A percentile compares a stretch with the other conserved stretches of the same genome.
These are phyloP conservation scores for Malthinus flaveolus DNA, from an alignment of 2,888 invertebrate genomes.

Conservation along the genomic window DNA sequence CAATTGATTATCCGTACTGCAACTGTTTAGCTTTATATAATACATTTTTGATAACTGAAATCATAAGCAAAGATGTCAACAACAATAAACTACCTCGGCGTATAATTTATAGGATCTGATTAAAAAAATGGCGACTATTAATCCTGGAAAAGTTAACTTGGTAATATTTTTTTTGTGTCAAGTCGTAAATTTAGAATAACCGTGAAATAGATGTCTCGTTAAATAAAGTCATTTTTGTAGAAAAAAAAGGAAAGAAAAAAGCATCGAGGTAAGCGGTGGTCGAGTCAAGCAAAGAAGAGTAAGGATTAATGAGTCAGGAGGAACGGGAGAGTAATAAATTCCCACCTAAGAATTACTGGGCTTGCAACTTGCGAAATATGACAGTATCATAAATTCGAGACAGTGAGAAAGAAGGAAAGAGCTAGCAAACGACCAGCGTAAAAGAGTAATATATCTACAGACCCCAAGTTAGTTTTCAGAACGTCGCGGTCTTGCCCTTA, in stretches of 20 bases:
- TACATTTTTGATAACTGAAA: too few relatives aligned
- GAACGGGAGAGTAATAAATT: conserved; percentile 62
- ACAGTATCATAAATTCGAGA: conserved; percentile 61
- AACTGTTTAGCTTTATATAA: conserved; percentile 14
- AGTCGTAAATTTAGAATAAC: background rate
- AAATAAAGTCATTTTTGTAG: conserved; percentile 2
- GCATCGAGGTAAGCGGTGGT: conserved; percentile 35
- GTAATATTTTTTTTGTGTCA: background rate
- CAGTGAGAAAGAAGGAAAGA: conserved; percentile 48
- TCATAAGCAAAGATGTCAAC: background rate
- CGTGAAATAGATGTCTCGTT: background rate
- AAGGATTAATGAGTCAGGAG: conserved; percentile 55
- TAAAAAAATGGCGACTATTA: background rate
- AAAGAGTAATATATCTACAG: conserved; percentile 45
- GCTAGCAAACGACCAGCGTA: conserved; percentile 52
- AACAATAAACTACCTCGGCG: background rate
- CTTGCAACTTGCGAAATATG: conserved; percentile 64
- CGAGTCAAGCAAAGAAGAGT: conserved; percentile 43
- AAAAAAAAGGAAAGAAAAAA: background rate
- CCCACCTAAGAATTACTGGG: conserved; percentile 62
- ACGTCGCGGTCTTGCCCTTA: conserved; percentile 46
- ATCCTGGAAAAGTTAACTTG: background rate
- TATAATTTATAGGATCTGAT: too few relatives aligned
- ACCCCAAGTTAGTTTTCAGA: conserved; percentile 38
- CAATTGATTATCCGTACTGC: conserved; percentile 19